phyloP scores from a whole-genome alignment of 2,113 vertebrate species.

The Gallinago undulata region DNA sequence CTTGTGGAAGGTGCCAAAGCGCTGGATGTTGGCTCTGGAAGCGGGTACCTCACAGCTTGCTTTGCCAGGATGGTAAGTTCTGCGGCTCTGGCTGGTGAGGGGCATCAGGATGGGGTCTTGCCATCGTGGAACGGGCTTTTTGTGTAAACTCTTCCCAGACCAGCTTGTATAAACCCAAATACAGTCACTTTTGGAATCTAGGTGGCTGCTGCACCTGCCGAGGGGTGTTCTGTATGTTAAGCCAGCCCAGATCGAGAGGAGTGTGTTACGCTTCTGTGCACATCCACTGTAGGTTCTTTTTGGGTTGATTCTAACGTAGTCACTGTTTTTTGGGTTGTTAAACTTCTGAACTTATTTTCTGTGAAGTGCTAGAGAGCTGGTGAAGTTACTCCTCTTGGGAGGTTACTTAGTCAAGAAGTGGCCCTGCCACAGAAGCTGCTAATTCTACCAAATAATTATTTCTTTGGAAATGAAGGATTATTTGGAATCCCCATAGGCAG shows the following conservation, averaged over 20 bases:
- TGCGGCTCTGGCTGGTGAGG: fast-evolving
- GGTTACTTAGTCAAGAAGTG: neutral
- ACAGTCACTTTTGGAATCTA: neutral
- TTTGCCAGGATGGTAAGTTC: conserved; percentile 88
- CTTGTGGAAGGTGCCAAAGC: conserved; percentile 84
- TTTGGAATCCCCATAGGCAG: fast-evolving
- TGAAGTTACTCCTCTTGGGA: neutral
- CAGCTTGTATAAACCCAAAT: neutral
- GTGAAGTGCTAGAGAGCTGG: neutral
- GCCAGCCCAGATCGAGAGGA: neutral
- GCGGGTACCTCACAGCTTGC: conserved; percentile 89
- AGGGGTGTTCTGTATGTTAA: neutral
- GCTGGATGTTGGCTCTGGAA: conserved; percentile 91
- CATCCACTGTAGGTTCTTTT: neutral
- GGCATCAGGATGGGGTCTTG: neutral
- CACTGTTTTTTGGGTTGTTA: neutral
- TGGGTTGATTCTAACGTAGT: neutral
- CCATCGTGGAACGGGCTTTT: fast-evolving
- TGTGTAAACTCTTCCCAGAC: neutral
- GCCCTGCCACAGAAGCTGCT: neutral
- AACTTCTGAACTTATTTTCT: neutral
- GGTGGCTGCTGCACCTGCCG: neutral
- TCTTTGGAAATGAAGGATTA: neutral
- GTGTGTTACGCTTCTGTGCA: neutral
- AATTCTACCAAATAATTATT: neutral